phyloP scores from a whole-genome alignment of 92 coral and sea anemone species.

The Parazoanthus swiftii region DNA sequence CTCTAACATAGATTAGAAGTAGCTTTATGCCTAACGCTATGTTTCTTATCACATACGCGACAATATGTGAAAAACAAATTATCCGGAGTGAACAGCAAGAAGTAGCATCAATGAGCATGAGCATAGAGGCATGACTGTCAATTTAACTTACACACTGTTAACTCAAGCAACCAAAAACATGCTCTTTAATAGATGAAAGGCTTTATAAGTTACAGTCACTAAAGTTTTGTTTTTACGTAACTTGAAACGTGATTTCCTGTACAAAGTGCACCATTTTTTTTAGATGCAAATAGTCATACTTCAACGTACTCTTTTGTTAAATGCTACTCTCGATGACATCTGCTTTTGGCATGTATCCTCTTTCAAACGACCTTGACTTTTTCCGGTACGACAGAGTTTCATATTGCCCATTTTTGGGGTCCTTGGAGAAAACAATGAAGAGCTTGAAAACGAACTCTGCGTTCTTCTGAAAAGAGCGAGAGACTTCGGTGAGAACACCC shows the following conservation, averaged over 20 bases:
- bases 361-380: conserved; percentile 33
- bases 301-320: neutral
- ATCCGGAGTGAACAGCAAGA: neutral
- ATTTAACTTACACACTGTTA: neutral
- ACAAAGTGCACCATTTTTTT: neutral
- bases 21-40: neutral
- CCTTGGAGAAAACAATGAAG: conserved; percentile 38
- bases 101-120: neutral
- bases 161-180: neutral
- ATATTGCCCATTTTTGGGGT: conserved; percentile 47
- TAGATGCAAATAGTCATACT: neutral
- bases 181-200: neutral
- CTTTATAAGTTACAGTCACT: neutral
- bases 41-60: neutral
- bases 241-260: neutral
- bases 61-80: neutral
- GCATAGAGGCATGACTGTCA: neutral
- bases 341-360: neutral
- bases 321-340: neutral
- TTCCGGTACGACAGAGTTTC: neutral
- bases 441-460: conserved; percentile 45
- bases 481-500: conserved; percentile 60
- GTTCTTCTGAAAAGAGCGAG: conserved; percentile 43
- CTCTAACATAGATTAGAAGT: neutral
- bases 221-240: neutral